Conservation (phyloP, 2,888 invertebrate species). For the Temnothorax rugatulus region DNA sequence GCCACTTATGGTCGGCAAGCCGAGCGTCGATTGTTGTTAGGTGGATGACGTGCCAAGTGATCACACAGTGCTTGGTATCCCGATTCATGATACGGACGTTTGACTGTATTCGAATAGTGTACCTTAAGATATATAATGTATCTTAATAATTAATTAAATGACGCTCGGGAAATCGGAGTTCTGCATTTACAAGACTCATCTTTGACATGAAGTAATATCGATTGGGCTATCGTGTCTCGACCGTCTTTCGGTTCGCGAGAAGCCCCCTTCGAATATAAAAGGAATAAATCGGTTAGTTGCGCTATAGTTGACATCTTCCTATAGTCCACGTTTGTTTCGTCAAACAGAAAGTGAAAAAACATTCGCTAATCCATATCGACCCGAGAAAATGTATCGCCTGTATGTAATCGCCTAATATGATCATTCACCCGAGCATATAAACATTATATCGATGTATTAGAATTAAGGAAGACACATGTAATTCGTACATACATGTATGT, state of each 20-base stretch:
- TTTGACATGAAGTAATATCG: slow-evolving; percentile 17
- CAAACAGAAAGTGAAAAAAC: slow-evolving; percentile 31
- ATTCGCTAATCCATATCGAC: slow-evolving; percentile 51
- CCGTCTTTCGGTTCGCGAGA: not conserved
- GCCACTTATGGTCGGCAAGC: not conserved
- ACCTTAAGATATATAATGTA: not conserved
- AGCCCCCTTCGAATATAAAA: slow-evolving; percentile 27
- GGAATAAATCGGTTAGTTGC: slow-evolving; percentile 46
- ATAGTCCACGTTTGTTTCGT: slow-evolving; percentile 33
- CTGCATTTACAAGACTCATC: slow-evolving; percentile 20
- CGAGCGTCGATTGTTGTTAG: not conserved
- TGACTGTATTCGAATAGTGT: slow-evolving; percentile 4
- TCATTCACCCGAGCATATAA: slow-evolving; percentile 49
- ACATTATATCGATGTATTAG: slow-evolving; percentile 82
- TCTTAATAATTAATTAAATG: slow-evolving; percentile 11
- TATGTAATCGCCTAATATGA: slow-evolving; percentile 56
- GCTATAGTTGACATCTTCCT: slow-evolving; percentile 53
- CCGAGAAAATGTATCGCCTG: slow-evolving; percentile 45
- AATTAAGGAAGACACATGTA: slow-evolving; percentile 81
- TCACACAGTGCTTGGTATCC: not conserved
- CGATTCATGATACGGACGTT: slow-evolving; percentile 2
- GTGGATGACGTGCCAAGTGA: not conserved
- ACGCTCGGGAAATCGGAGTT: not conserved
- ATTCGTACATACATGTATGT: slow-evolving; percentile 84
- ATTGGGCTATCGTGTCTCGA: slow-evolving; percentile 5